Base-by-base conservation (phyloP, 2,797 vertebrate genomes). In the Periophthalmus magnuspinnatus region DNA sequence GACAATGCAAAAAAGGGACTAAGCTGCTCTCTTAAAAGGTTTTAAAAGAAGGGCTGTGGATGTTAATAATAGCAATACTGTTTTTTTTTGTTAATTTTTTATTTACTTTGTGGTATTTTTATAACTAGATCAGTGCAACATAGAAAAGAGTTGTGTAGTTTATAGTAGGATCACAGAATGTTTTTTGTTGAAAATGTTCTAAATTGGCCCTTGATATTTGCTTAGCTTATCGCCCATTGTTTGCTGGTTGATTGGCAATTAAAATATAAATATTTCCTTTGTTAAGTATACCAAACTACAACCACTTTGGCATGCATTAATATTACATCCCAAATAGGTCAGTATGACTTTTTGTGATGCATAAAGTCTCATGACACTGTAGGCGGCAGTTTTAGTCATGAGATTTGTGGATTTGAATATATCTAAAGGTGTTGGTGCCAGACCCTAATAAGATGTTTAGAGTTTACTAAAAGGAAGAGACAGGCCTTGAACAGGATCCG, bases 401-500 rank as follows among this genome's bases (percentile, higher is more conserved):
- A n/a, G 14, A 5, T 10, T 16, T 16, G 5, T 64, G 41, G 77
- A 69, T 61, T 6, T n/a, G 32, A 47, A 28, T 32, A 54, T 56
- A 70, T 7, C 17, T 32, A 74, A 10, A 3, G 55, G 34, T 22
- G 61, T 73, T 65, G 63, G 63, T 34, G 22, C 58, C 67, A 72
- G 34, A 63, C 60, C 22, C 47, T 65, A 75, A 77, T 79, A 80
- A 82, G 75, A 65, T 50, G 67, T 34, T 59, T 36, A 32, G 22
- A 33, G 55, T 79, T 78, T 85, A 77, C 74, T 73, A 80, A 89
- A 73, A 82, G 73, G 77, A 86, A 34, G 77, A 84, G 82, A 88
- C 85, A 76, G 81, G 83, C 81, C 84, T 83, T 75, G 76, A 87
- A 88, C 86, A 82, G 77, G 82, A 88, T 82, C 81, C 73, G 79